phyloP scores from a whole-genome alignment of 2,113 vertebrate species.

The Eolophus roseicapilla region DNA sequence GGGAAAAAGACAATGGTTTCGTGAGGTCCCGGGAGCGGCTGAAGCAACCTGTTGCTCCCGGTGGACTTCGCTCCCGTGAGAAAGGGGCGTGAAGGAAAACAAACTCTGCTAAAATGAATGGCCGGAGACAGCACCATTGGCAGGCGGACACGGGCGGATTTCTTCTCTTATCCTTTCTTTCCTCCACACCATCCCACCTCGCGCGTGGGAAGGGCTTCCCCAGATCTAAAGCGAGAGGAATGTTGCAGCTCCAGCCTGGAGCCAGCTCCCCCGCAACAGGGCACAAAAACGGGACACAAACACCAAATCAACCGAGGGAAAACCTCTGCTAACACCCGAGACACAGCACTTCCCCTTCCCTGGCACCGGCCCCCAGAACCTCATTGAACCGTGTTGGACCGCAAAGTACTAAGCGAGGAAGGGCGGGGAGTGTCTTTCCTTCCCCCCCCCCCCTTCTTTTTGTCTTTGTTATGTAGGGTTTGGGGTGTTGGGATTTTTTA shows the following conservation, averaged over 20 bases:
- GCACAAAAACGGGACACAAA: not conserved
- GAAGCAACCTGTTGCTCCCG: not conserved
- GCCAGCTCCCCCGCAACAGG: not conserved
- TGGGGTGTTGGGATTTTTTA: not conserved
- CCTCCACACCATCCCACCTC: not conserved
- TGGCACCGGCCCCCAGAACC: not conserved
- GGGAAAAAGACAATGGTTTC: not conserved
- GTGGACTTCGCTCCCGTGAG: not conserved
- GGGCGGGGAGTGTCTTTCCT: not conserved
- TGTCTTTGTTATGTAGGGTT: not conserved
- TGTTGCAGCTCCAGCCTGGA: not conserved
- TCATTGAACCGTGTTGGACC: not conserved
- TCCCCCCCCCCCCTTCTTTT: accelerated
- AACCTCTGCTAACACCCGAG: not conserved
- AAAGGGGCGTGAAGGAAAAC: not conserved
- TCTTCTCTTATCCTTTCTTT: not conserved
- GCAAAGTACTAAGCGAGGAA: not conserved
- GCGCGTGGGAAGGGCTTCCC: not conserved
- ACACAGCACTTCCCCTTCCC: not conserved
- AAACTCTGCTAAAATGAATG: not conserved
- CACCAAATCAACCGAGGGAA: not conserved
- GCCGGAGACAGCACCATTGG: not conserved
- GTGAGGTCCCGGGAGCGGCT: not conserved
- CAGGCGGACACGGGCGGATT: not conserved
- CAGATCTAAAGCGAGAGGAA: not conserved